phyloP scores from a whole-genome alignment of 1,140 invertebrate species.

The roundworm (Caenorhabditis elegans) region WBcel235 BX284606.5:6250001-6250500 shows the following conservation, averaged over 20 bases:
- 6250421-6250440: conserved; percentile 8
- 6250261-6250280: background rate
- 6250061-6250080: too few species aligned
- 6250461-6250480: background rate
- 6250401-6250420: conserved; percentile 22
- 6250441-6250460: conserved; percentile 3
- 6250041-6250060: too few species aligned
- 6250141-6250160: background rate
- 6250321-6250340: background rate
- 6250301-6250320: background rate
- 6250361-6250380: background rate
- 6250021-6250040: too few species aligned
- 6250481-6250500: background rate
- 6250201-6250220: background rate
- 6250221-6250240: conserved; percentile 19
- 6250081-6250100: too few species aligned
- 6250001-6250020: too few species aligned
- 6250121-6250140: background rate
- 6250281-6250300: background rate
- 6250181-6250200: conserved; percentile 4
- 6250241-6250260: background rate
- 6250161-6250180: background rate
- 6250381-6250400: background rate
- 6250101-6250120: background rate
- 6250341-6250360: background rate